Evolutionary conservation across 2,113 vertebrate genomes (phyloP), one percentile per base, ranked within the genome.

Genomic region (Forbesichthys agassizii): DNA sequence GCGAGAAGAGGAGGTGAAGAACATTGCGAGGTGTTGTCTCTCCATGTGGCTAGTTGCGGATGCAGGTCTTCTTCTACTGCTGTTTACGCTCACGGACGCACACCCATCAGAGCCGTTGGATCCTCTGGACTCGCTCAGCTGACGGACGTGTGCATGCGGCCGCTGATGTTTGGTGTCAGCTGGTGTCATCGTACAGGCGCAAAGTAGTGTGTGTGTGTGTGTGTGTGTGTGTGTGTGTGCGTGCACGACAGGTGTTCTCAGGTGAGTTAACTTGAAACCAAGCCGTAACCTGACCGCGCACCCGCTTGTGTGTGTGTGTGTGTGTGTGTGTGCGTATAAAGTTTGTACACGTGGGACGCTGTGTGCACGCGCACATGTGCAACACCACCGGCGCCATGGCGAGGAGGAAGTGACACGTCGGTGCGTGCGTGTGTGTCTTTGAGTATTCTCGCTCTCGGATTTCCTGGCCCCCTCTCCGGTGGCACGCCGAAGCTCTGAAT

Each of bases 321-420:
- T 57, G 53, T 11, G 14, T 59, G 33, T 53, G 52, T 69, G 66
- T 64, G 33, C 33, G 58, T 57, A 48, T 55, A 62, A 20, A 61
- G 9, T 27, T 42, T 33, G 57, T 3, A 59, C n/a, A 14, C 47
- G 13, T 10, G 20, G 27, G 56, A 11, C 20, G 56, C 13, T 18
- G 46, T 33, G 62, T 48, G 63, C 11, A 33, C 27, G 59, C 13
- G 49, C 4, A 51, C 16, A 58, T 76, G 33, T 64, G 72, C 76
- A 68, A 89, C 64, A 79, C 63, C 51, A 46, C 27, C 27, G 27
- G 73, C 73, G 11, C 68, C 77, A 73, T 68, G 33, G 54, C 65
- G 7, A 81, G 76, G 82, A 86, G 86, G 85, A 91, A 90, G 90
- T 88, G 79, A 84, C 82, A 82, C 73, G 52, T 79, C 79, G 5